Evolutionary conservation across 2,113 vertebrate species (phyloP).

Genomic region (Nerophis lumbriciformis): DNA sequence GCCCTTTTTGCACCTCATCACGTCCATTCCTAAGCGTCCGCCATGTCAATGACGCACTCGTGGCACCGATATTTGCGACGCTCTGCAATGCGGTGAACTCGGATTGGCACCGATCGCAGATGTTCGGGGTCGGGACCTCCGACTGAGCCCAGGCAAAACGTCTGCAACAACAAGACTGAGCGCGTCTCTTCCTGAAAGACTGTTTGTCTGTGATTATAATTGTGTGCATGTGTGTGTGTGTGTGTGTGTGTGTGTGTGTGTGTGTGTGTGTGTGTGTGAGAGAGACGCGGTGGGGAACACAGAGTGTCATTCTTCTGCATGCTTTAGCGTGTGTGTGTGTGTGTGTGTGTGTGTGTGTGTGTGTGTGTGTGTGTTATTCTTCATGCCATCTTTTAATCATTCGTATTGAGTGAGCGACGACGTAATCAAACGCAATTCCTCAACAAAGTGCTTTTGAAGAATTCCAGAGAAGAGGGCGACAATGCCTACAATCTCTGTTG

Average conservation of each 20-base stretch:
- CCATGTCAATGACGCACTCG: slow-evolving; percentile 53
- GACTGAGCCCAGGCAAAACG: slow-evolving; percentile 49
- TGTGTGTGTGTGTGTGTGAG: too few relatives aligned
- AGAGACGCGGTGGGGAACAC: slow-evolving; percentile 7
- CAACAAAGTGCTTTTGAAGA: slow-evolving; percentile 54
- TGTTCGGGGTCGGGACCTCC: slow-evolving; percentile 55
- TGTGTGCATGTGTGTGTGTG: slow-evolving; percentile 5
- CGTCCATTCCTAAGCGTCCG: slow-evolving; percentile 32
- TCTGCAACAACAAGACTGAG: slow-evolving; percentile 40
- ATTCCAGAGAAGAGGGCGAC: slow-evolving; percentile 35
- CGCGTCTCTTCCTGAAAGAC: slow-evolving; percentile 46
- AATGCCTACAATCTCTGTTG: slow-evolving; percentile 40
- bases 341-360: slow-evolving; percentile 18
- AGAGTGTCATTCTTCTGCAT: slow-evolving; percentile 26
- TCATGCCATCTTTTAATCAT: slow-evolving; percentile 60
- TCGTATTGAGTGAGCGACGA: slow-evolving; percentile 53
- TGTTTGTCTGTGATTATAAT: slow-evolving; percentile 37
- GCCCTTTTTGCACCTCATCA: slow-evolving; percentile 18
- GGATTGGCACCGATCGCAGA: slow-evolving; percentile 49
- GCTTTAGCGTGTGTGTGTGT: slow-evolving; percentile 29
- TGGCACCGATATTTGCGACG: slow-evolving; percentile 51
- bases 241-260: slow-evolving; percentile 16
- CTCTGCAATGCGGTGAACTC: slow-evolving; percentile 48
- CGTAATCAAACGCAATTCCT: slow-evolving; percentile 53
- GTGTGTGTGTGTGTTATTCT: slow-evolving; percentile 14